Conservation (phyloP, 2,797 vertebrate genomes). For the Garrulus glandarius region DNA sequence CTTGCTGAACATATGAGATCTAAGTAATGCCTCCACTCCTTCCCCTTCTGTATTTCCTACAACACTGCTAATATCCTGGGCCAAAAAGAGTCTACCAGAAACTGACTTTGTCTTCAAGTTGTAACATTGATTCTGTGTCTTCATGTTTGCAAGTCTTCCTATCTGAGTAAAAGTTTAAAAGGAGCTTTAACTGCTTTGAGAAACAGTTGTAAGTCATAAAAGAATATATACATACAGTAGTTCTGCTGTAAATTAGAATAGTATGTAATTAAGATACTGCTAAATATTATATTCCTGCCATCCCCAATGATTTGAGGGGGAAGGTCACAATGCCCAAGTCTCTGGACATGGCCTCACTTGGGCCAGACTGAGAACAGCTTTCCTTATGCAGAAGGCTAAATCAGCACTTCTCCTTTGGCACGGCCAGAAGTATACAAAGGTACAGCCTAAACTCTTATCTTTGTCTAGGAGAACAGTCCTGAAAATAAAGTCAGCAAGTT, state of each 20-base stretch:
- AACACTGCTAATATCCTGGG: neutral
- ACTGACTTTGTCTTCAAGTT: neutral
- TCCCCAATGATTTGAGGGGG: neutral
- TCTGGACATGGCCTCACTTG: neutral
- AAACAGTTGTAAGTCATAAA: neutral
- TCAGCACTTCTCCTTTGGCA: neutral
- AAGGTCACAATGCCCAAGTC: neutral
- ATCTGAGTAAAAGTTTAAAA: neutral
- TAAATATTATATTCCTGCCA: neutral
- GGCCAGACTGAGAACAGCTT: neutral
- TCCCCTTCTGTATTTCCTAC: neutral
- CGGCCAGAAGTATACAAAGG: neutral
- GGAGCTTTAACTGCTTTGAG: neutral
- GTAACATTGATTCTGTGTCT: neutral
- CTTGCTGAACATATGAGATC: fast-evolving
- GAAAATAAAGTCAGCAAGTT: slow-evolving; percentile 11
- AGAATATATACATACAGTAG: neutral
- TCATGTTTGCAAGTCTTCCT: neutral
- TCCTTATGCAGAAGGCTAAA: neutral
- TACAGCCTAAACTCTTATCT: neutral
- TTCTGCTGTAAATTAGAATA: neutral
- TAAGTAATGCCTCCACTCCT: neutral
- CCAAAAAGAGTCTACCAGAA: neutral
- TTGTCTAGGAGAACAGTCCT: neutral
- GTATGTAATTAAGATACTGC: neutral